Conservation (phyloP, 1,140 invertebrate genomes). For the Hycleus phaleratus region DNA sequence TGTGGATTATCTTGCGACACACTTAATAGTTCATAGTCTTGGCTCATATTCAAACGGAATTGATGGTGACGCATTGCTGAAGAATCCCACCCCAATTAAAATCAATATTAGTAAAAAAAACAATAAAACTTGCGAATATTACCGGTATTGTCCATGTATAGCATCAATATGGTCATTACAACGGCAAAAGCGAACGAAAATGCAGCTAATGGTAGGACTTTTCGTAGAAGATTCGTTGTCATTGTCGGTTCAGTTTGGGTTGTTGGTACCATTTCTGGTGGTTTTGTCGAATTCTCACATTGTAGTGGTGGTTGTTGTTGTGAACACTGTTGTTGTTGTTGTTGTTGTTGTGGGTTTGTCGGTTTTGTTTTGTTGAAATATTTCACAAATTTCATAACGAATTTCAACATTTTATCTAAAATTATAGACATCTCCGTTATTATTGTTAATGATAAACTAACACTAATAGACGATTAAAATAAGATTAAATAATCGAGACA, state of each 20-base stretch:
- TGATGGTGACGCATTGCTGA: slow-evolving; percentile 56
- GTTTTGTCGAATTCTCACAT: slow-evolving; percentile 24
- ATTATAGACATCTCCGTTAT: background rate
- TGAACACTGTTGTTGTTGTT: background rate
- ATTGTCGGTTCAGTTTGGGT: background rate
- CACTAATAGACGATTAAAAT: too few species aligned
- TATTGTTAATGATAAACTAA: too few species aligned
- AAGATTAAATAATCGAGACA: too few species aligned
- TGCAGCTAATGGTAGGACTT: slow-evolving; percentile 50
- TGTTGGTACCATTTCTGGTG: slow-evolving; percentile 3
- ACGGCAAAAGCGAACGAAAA: slow-evolving; percentile 59
- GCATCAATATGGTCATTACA: slow-evolving; percentile 55
- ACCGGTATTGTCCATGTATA: slow-evolving; percentile 62
- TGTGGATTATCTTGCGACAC: slow-evolving; percentile 64
- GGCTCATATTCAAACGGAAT: slow-evolving; percentile 63
- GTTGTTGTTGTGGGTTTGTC: background rate
- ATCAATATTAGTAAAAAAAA: background rate
- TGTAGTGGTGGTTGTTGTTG: slow-evolving; percentile 2
- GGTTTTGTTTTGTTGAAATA: slow-evolving; percentile 4
- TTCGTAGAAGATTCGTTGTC: slow-evolving; percentile 26
- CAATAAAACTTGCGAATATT: slow-evolving; percentile 18
- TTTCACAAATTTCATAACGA: slow-evolving; percentile 10
- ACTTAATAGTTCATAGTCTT: slow-evolving; percentile 61
- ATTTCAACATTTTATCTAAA: slow-evolving; percentile 9
- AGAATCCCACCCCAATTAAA: background rate